Evolutionary conservation across 2,797 vertebrate species (phyloP).

Genomic region (Centropyge bicolor): DNA sequence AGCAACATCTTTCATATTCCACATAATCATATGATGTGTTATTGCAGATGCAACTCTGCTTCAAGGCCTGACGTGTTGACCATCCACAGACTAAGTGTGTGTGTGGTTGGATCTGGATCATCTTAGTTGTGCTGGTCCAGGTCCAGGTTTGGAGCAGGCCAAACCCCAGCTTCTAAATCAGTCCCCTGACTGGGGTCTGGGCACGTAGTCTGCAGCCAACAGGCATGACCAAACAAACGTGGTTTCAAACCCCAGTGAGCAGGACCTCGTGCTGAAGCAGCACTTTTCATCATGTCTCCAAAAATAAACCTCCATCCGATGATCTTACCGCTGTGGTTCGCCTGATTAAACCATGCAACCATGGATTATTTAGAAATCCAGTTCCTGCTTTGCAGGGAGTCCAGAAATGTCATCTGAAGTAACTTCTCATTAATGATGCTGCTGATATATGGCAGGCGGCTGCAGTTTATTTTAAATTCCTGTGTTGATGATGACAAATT

Average conservation of each 20-base stretch:
- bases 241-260: constrained; percentile 46
- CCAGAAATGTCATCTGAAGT: constrained; percentile 52
- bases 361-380: constrained; percentile 61
- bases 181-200: constrained; percentile 34
- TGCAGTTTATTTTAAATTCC: constrained; percentile 38
- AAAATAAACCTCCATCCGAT: constrained; percentile 69
- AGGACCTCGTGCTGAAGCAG: constrained; percentile 65
- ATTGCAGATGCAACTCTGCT: constrained; percentile 5
- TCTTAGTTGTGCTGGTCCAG: constrained; percentile 34
- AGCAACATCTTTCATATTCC: not conserved
- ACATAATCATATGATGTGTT: not conserved
- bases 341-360: constrained; percentile 66
- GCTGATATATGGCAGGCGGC: constrained; percentile 58
- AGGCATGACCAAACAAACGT: constrained; percentile 65
- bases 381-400: constrained; percentile 39
- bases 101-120: constrained; percentile 38
- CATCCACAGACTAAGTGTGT: constrained; percentile 16
- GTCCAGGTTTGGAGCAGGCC: constrained; percentile 32
- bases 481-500: not conserved
- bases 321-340: constrained; percentile 62
- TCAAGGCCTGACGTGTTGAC: constrained; percentile 34
- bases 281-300: constrained; percentile 59
- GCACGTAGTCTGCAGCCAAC: constrained; percentile 39
- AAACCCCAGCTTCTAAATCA: constrained; percentile 66
- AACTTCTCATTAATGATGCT: constrained; percentile 61